phyloP scores from a whole-genome alignment of 2,888 invertebrate species.

The Autographa pulchrina region DNA sequence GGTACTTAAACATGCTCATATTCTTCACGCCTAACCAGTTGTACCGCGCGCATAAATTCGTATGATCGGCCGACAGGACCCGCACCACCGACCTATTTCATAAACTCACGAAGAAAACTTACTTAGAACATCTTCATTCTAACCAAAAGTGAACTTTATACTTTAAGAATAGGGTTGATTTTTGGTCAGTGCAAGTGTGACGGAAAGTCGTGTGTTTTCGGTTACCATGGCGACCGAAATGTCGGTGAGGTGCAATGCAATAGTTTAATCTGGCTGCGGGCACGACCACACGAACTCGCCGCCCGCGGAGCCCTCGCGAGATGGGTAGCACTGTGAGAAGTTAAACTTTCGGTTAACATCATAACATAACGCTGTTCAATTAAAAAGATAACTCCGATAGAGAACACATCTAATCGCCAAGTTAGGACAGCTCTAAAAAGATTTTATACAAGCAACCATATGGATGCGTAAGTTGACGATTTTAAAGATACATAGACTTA shows the following conservation, averaged over 20 bases:
- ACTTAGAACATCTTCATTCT: slow-evolving; percentile 30
- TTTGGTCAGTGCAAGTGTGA: slow-evolving; percentile 30
- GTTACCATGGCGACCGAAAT: slow-evolving; percentile 84
- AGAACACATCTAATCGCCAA: background rate
- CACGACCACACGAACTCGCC: slow-evolving; percentile 83
- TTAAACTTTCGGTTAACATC: slow-evolving; percentile 33
- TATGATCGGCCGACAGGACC: slow-evolving; percentile 73
- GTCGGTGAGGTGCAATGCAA: slow-evolving; percentile 83
- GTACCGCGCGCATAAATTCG: slow-evolving; percentile 65
- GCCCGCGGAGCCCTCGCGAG: slow-evolving; percentile 77
- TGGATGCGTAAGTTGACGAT: no score
- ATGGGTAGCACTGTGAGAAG: slow-evolving; percentile 57
- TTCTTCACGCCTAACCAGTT: slow-evolving; percentile 64
- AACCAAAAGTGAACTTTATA: slow-evolving; percentile 23
- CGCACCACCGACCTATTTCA: slow-evolving; percentile 73
- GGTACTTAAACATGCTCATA: slow-evolving; percentile 39
- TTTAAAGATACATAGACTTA: no score
- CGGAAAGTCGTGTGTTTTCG: slow-evolving; percentile 76
- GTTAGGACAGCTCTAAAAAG: no score
- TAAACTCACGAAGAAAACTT: slow-evolving; percentile 70
- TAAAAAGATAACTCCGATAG: background rate
- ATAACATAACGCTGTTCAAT: no score
- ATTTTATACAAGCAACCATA: no score
- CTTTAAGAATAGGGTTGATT: slow-evolving; percentile 20
- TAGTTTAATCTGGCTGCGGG: slow-evolving; percentile 81